phyloP scores from a whole-genome alignment of 2,888 invertebrate species.

The Habrosyne pyritoides region DNA sequence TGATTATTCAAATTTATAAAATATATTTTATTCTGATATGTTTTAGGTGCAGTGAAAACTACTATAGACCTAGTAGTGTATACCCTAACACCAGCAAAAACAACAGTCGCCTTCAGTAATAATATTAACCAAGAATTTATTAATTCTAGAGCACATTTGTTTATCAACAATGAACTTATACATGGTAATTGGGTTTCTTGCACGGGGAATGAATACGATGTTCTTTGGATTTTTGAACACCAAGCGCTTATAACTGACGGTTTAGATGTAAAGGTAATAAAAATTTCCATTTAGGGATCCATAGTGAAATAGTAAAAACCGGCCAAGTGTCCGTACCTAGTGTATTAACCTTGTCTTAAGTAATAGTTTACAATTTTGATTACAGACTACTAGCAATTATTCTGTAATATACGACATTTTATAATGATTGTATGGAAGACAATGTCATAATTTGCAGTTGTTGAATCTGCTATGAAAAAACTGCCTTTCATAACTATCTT shows the following conservation, averaged over 20 bases:
- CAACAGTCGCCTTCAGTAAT: constrained; percentile 69
- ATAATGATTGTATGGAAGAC: too few species aligned
- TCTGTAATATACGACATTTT: too few species aligned
- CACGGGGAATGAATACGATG: constrained; percentile 69
- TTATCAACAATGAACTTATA: constrained; percentile 49
- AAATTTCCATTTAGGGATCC: too few species aligned
- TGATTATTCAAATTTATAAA: not conserved
- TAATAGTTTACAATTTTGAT: too few species aligned
- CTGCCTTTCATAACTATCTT: too few species aligned
- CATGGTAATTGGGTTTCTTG: constrained; percentile 71
- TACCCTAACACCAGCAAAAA: constrained; percentile 56
- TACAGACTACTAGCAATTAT: too few species aligned
- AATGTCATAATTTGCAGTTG: too few species aligned
- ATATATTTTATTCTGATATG: constrained; percentile 9
- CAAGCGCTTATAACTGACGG: constrained; percentile 36
- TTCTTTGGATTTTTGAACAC: constrained; percentile 74
- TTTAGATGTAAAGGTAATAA: constrained; percentile 60
- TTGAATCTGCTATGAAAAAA: too few species aligned
- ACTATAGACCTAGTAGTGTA: constrained; percentile 64
- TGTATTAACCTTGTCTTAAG: too few species aligned
- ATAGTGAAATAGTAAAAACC: too few species aligned
- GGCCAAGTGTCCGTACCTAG: too few species aligned
- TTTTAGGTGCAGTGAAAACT: constrained; percentile 72
- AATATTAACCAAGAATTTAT: constrained; percentile 53
- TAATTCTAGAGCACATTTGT: constrained; percentile 44